A percentile compares a stretch with the other conserved stretches of the same genome.
Conservation (phyloP, 1,140 invertebrate genomes). For the Lepidotrigona ventralis region DNA sequence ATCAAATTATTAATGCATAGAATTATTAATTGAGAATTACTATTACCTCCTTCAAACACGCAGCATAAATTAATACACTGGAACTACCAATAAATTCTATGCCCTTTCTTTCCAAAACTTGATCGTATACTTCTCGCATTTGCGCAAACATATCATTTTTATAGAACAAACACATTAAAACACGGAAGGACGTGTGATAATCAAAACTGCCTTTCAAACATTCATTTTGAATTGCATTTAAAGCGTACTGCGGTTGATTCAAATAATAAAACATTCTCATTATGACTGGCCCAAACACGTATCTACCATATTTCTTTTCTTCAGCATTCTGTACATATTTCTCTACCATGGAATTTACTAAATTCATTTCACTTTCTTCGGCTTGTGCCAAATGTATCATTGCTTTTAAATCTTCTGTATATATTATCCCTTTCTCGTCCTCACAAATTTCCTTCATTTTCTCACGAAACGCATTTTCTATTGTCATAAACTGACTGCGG, state of each 20-base stretch:
- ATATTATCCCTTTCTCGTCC: slow-evolving; percentile 84
- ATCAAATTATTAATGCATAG: not conserved
- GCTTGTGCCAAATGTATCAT: slow-evolving; percentile 86
- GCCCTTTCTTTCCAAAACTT: slow-evolving; percentile 81
- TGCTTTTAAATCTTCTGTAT: slow-evolving; percentile 92
- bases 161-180: slow-evolving; percentile 87
- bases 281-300: slow-evolving; percentile 90
- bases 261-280: slow-evolving; percentile 89
- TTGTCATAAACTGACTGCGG: slow-evolving; percentile 81
- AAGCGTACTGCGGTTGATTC: slow-evolving; percentile 85
- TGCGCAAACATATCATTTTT: slow-evolving; percentile 86
- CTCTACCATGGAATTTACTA: slow-evolving; percentile 85
- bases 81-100: slow-evolving; percentile 83
- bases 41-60: slow-evolving; percentile 89
- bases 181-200: slow-evolving; percentile 85
- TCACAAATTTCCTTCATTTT: slow-evolving; percentile 84
- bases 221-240: slow-evolving; percentile 84
- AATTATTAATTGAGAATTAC: not conserved
- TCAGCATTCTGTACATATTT: slow-evolving; percentile 88
- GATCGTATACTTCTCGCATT: slow-evolving; percentile 84
- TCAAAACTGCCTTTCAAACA: slow-evolving; percentile 85
- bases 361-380: slow-evolving; percentile 82
- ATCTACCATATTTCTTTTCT: slow-evolving; percentile 87
- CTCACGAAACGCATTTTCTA: slow-evolving; percentile 83
- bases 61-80: slow-evolving; percentile 85